A percentile compares a stretch with the other conserved stretches of the same genome.
Evolutionary conservation across 1,140 invertebrate species (phyloP).

Genomic region (Neomicropteryx cornuta): DNA sequence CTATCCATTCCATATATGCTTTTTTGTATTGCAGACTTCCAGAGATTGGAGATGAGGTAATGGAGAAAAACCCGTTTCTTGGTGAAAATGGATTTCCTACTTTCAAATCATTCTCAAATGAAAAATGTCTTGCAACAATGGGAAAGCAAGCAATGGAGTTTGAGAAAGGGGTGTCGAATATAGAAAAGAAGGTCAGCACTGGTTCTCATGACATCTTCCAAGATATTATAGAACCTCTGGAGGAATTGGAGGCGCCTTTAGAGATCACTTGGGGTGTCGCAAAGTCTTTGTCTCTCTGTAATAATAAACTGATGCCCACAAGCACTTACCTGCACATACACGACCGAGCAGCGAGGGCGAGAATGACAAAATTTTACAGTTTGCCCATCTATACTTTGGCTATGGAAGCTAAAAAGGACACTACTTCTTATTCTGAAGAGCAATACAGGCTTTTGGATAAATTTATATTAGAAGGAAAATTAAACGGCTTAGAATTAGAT

Average conservation of each 20-base stretch:
- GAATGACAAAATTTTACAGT: slow-evolving; percentile 54
- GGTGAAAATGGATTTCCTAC: slow-evolving; percentile 62
- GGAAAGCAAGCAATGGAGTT: slow-evolving; percentile 73
- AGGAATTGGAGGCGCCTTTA: slow-evolving; percentile 57
- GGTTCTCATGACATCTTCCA: slow-evolving; percentile 50
- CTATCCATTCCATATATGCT: too few species aligned
- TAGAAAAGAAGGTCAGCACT: slow-evolving; percentile 46
- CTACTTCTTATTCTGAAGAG: slow-evolving; percentile 49
- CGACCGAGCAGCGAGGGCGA: slow-evolving; percentile 53
- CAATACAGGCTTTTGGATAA: slow-evolving; percentile 64
- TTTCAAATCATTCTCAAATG: slow-evolving; percentile 69
- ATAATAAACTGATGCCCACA: slow-evolving; percentile 66
- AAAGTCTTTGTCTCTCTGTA: slow-evolving; percentile 72
- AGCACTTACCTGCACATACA: slow-evolving; percentile 65
- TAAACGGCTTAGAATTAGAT: slow-evolving; percentile 59
- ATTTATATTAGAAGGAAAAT: slow-evolving; percentile 66
- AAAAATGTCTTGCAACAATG: slow-evolving; percentile 71
- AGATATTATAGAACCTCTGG: slow-evolving; percentile 66
- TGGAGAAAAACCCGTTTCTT: slow-evolving; percentile 60
- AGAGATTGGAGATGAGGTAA: slow-evolving; percentile 75
- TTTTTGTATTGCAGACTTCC: slow-evolving; percentile 59
- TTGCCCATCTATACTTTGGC: slow-evolving; percentile 55
- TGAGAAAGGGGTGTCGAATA: slow-evolving; percentile 59
- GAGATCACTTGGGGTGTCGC: slow-evolving; percentile 79
- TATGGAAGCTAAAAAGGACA: slow-evolving; percentile 44